Base-by-base conservation (phyloP, 2,888 invertebrate genomes). In the Notocelia uddmanniana region DNA sequence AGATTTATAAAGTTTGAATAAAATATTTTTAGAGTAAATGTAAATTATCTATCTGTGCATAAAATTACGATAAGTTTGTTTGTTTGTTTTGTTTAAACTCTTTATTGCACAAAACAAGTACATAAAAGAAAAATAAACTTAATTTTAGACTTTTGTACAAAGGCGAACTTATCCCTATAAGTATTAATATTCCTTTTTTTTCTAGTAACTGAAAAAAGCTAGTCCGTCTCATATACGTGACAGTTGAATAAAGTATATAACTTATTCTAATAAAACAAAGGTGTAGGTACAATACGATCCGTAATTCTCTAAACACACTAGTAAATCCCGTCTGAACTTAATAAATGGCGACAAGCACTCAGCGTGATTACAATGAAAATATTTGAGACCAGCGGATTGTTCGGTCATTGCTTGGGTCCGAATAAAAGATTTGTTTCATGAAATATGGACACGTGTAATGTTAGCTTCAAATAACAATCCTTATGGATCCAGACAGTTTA, bases 331-430 rank as follows among this genome's bases (percentile, higher is more conserved):
- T 83, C 81, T 84, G 85, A 88, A 87, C 85, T 83, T 86, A 90
- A 92, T 90, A 89, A 89, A 92, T 88, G 86, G 89, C 85, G 89
- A 89, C 90, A 88, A 86, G 86, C 91, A 93, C 92, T 93, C 89
- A 83, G 84, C 85, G 76, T 86, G 88, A 93, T 92, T 92, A 89
- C 86, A 84, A 80, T 80, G 78, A 81, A 80, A 79, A 78, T 77
- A 79, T 76, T 71, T 37, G 45, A 68, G 62, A 62, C 55, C 5
- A 58, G 57, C 31, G 34, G 63, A 37, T 63, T 67, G 71, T 31
- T 45, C 57, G 66, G 70, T 66, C 70, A 59, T 52, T 66, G 66
- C 52, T 52, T 59, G 50, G 54, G 64, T 63, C 54, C 52, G 21
- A 52, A 37, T 52, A 64, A 50, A 45, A 64, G 34, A 64, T 54